A percentile compares a stretch with the other conserved stretches of the same genome.
Evolutionary conservation across 2,888 invertebrate species (phyloP).

Genomic region (Lydus trimaculatus): DNA sequence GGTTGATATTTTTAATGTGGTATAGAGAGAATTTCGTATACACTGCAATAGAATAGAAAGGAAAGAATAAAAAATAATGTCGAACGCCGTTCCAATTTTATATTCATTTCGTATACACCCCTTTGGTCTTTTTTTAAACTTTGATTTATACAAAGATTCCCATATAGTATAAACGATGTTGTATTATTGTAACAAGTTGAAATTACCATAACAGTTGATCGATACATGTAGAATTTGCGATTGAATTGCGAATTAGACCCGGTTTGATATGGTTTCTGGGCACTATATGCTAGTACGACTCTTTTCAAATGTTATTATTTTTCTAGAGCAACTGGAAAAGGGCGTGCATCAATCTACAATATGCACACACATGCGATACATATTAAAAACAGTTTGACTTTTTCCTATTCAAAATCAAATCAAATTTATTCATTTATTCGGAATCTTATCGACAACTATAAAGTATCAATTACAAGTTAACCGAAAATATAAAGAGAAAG

Average conservation of each 20-base stretch:
- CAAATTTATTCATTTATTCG: not conserved
- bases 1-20: constrained; percentile 13
- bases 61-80: constrained; percentile 41
- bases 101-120: constrained; percentile 58
- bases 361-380: no score
- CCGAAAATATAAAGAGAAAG: not conserved
- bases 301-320: not conserved
- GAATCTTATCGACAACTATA: not conserved
- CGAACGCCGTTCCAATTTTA: constrained; percentile 54
- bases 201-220: constrained; percentile 59
- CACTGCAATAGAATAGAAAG: constrained; percentile 23
- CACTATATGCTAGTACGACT: no score
- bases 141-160: constrained; percentile 57
- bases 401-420: not conserved
- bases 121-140: not conserved
- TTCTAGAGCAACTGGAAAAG: not conserved
- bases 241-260: constrained; percentile 51
- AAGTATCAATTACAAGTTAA: constrained; percentile 2
- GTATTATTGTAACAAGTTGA: constrained; percentile 54
- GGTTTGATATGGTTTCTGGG: constrained; percentile 48
- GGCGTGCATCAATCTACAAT: constrained; percentile 1
- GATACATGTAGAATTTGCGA: constrained; percentile 49
- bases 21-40: constrained; percentile 5
- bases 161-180: constrained; percentile 55
- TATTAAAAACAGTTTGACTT: not conserved